Conservation (phyloP, 1,140 invertebrate genomes). For the Plutomurus gul region DNA sequence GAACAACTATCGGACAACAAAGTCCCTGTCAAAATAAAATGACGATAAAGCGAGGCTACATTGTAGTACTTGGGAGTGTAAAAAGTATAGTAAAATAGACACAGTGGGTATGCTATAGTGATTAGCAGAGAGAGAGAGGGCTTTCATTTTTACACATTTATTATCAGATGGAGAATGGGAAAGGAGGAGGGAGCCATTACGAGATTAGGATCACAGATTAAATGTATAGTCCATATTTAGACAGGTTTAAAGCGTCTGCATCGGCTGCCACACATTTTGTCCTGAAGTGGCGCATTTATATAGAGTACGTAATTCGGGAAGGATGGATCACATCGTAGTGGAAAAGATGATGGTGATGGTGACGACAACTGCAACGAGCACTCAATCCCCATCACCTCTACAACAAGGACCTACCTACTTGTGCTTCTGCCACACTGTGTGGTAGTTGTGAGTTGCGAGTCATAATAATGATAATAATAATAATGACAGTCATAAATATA, state of each 20-base stretch:
- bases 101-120: background rate
- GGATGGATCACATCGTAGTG: background rate
- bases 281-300: background rate
- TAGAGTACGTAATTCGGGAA: background rate
- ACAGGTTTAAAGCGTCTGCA: conserved; percentile 19
- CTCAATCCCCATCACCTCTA: background rate
- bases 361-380: background rate
- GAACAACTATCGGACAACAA: too few relatives aligned
- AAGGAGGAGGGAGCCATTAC: conserved; percentile 22
- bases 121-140: background rate
- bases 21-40: too few relatives aligned
- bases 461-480: background rate
- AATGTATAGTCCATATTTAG: conserved; percentile 46
- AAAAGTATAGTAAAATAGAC: background rate
- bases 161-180: background rate
- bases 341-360: background rate
- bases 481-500: conserved; percentile 12
- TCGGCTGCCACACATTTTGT: background rate
- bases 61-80: too few relatives aligned
- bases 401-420: too few relatives aligned
- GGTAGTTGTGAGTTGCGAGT: background rate
- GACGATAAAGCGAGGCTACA: too few relatives aligned
- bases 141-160: conserved; percentile 17
- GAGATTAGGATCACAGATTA: conserved; percentile 46
- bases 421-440: too few relatives aligned